Conservation (phyloP, 2,888 invertebrate species). For the Matsumyia berberina region DNA sequence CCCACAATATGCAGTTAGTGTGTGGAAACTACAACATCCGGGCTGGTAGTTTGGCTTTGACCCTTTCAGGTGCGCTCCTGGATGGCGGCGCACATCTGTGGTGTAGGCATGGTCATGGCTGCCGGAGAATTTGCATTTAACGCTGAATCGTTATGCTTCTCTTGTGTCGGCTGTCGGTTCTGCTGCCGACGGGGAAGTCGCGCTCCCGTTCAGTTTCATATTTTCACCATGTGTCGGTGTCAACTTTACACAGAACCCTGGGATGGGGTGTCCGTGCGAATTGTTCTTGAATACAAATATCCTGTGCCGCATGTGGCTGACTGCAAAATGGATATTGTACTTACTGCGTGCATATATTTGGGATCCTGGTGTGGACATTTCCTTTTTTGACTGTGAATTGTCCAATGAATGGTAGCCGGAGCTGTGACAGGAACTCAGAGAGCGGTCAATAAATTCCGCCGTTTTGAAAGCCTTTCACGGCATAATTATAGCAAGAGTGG, state of each 20-base stretch:
- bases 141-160: slow-evolving; percentile 38
- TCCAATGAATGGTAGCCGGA: too few relatives aligned
- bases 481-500: too few relatives aligned
- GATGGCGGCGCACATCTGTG: slow-evolving; percentile 39
- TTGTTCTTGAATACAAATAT: slow-evolving; percentile 37
- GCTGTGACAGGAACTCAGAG: too few relatives aligned
- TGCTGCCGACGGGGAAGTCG: background rate
- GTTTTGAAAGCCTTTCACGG: too few relatives aligned
- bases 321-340: slow-evolving; percentile 17
- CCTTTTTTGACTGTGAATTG: background rate
- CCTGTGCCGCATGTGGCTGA: slow-evolving; percentile 25
- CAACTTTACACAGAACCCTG: slow-evolving; percentile 27
- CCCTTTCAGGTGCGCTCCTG: slow-evolving; percentile 26
- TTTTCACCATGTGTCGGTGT: slow-evolving; percentile 44
- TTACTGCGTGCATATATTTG: background rate
- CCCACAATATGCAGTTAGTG: background rate
- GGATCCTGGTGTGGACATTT: background rate
- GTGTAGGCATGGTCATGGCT: slow-evolving; percentile 47
- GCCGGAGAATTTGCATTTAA: slow-evolving; percentile 51
- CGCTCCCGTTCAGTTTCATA: slow-evolving; percentile 10
- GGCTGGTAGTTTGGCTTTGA: slow-evolving; percentile 33
- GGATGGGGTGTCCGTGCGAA: slow-evolving; percentile 3
- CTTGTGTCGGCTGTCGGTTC: slow-evolving; percentile 6
- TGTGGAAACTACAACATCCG: background rate
- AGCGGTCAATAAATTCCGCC: too few relatives aligned